Evolutionary conservation across 2,888 invertebrate species (phyloP), one percentile per base, ranked within the genome.

Genomic region (Lypha dubia): DNA sequence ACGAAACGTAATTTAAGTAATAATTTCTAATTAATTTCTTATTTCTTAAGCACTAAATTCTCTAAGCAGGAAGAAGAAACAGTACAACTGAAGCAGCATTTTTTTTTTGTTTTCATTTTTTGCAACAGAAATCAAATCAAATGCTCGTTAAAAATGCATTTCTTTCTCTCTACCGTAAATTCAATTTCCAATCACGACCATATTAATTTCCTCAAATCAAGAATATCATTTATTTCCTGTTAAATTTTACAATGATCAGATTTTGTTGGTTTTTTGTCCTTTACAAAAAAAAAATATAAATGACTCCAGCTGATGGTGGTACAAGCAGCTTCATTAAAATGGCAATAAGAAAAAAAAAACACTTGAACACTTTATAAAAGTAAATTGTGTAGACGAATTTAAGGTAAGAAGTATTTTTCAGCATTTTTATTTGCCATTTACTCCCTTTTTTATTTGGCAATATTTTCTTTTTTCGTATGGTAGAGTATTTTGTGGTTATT

Each of bases 251-350:
- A 38, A 11, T 24, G 15, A 28, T 56, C 20, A 22, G 51, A 49
- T 28, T 53, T 51, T 56, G n/a, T 60, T 56, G 71, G 53, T 11
- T 15, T 60, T 46, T 35, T 32, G 49, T 17, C 32, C 17, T 75
- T 28, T n/a, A n/a, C n/a, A n/a, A n/a, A n/a, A n/a, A n/a, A n/a
- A n/a, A 74, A 56, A 49, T 71, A 32, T 9, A 81, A 62, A 46
- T 63, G 46, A 71, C 68, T 76, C 15, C 70, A 82, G 77, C 76
- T 80, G 77, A 73, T 80, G 77, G 73, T 80, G 77, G 73, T 81
- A 76, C 77, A 76, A 85, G 83, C 79, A 81, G 71, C 77, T 84
- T 86, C 84, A 86, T 86, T 86, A 86, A 84, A 83, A 77, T 46
- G 24, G n/a, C n/a, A n/a, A n/a, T n/a, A n/a, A n/a, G n/a, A n/a